phyloP scores from a whole-genome alignment of 2,797 vertebrate genomes.

The Sebastes aleutianus region DNA sequence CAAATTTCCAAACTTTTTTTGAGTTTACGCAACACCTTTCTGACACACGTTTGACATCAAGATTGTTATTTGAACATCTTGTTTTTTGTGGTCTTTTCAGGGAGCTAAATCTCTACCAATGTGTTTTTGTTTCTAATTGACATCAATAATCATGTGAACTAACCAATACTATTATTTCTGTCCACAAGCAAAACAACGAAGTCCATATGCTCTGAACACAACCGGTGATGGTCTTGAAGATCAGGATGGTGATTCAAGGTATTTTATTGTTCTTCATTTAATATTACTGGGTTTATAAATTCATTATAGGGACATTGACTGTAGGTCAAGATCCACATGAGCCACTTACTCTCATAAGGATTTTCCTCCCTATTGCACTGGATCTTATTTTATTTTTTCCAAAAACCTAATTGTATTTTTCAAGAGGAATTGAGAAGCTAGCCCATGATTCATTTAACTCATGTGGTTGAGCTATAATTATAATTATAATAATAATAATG shows the following conservation, averaged over 20 bases:
- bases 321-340: background rate
- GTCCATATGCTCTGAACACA: slow-evolving; percentile 90
- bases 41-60: background rate
- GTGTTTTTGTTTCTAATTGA: background rate
- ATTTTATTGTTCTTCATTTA: slow-evolving; percentile 39
- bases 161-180: slow-evolving; percentile 1
- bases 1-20: too few relatives aligned
- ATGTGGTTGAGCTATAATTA: background rate
- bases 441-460: background rate
- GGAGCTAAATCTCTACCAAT: background rate
- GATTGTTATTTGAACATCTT: background rate
- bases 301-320: background rate
- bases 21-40: background rate
- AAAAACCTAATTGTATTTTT: background rate
- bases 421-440: background rate
- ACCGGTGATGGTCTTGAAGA: slow-evolving; percentile 88
- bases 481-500: too few relatives aligned
- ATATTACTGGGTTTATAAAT: background rate
- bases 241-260: slow-evolving; percentile 96
- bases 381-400: background rate
- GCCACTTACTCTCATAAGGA: background rate
- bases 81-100: background rate
- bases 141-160: background rate
- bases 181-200: slow-evolving; percentile 87
- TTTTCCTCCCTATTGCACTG: background rate